phyloP scores from a whole-genome alignment of 2,888 invertebrate species.

The Noctua janthina region DNA sequence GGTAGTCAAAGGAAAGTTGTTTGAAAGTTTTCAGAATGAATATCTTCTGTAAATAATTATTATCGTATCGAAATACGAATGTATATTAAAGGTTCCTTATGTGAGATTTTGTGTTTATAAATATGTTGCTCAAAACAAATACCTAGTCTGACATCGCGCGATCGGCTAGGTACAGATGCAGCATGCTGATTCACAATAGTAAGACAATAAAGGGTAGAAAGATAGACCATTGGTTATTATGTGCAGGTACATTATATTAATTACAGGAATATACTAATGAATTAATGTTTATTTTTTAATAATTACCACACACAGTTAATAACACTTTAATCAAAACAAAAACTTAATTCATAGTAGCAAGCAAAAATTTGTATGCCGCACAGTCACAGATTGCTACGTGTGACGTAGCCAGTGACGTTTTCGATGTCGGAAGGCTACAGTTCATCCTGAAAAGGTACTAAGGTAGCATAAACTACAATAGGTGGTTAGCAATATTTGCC shows the following conservation, averaged over 20 bases:
- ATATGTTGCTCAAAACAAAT: not conserved
- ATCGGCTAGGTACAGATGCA: not conserved
- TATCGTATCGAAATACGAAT: not conserved
- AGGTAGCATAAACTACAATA: not conserved
- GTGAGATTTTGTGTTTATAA: not conserved
- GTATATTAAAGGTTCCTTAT: not conserved
- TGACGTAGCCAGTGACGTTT: not conserved
- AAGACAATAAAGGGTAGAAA: not conserved
- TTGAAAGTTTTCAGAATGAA: not conserved
- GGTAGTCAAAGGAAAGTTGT: not conserved
- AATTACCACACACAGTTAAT: not conserved
- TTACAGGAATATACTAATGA: too few species aligned
- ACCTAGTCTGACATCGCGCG: not conserved
- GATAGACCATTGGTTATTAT: not conserved
- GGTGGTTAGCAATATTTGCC: not conserved
- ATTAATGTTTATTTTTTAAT: not conserved
- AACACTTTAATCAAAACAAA: too few species aligned
- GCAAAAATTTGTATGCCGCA: not conserved
- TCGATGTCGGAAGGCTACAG: constrained; percentile 1
- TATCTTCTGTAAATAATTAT: not conserved
- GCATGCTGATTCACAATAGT: too few species aligned
- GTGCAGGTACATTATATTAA: too few species aligned
- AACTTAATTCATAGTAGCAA: too few species aligned
- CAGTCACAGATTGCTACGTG: not conserved
- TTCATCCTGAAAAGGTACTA: constrained; percentile 17